These are phyloP conservation scores for Pollenia labialis DNA, from an alignment of 2,888 invertebrate genomes.

Conservation along the genomic window DNA sequence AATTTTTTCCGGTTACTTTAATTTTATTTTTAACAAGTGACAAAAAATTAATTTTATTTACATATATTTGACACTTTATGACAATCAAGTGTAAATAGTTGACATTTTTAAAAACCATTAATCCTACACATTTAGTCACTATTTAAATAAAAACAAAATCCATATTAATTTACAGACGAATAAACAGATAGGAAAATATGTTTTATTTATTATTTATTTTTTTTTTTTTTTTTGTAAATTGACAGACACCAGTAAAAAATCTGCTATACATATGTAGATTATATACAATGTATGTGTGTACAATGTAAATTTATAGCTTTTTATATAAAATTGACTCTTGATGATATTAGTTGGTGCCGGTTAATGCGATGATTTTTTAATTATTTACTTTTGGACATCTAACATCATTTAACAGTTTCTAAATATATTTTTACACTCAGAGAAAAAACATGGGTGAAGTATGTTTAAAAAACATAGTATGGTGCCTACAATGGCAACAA, in stretches of 20 bases:
- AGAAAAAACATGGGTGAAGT: too few species aligned
- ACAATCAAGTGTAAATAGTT: slow-evolving; percentile 32
- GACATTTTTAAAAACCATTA: slow-evolving; percentile 21
- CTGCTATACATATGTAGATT: neutral
- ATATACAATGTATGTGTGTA: neutral
- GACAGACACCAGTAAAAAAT: too few species aligned
- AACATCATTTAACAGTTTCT: too few species aligned
- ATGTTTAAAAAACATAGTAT: too few species aligned
- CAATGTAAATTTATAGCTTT: neutral
- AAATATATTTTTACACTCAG: too few species aligned
- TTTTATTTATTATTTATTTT: too few species aligned
- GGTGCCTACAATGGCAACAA: too few species aligned
- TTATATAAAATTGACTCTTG: slow-evolving; percentile 24
- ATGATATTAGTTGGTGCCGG: neutral
- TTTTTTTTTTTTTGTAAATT: too few species aligned
- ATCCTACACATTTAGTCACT: neutral
- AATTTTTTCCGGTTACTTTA: neutral
- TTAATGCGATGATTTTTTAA: too few species aligned
- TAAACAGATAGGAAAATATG: neutral
- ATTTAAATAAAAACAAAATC: slow-evolving; percentile 5
- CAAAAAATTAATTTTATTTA: slow-evolving; percentile 22
- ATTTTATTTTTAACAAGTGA: neutral
- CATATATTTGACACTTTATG: slow-evolving; percentile 19
- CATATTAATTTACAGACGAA: slow-evolving; percentile 1
- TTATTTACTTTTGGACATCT: too few species aligned